Conservation (phyloP, 2,113 vertebrate genomes). For the Lasiurus cinereus region DNA sequence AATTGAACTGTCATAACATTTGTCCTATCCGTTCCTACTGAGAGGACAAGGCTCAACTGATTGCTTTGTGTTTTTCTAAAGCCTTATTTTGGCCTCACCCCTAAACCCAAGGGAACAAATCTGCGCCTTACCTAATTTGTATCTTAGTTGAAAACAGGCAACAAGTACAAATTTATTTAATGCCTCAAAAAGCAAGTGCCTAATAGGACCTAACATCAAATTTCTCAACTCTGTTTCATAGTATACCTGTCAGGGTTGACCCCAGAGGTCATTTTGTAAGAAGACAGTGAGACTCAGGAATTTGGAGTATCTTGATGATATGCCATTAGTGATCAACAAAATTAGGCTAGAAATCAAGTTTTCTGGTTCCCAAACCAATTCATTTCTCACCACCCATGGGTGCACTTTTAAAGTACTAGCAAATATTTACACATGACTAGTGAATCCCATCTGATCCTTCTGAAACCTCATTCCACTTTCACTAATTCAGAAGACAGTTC, state of each 20-base stretch:
- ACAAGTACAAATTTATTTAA: not conserved
- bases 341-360: not conserved
- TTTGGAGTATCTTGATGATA: not conserved
- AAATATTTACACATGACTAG: not conserved
- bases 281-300: not conserved
- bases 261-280: not conserved
- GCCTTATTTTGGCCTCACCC: slow-evolving; percentile 33
- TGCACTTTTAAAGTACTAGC: not conserved
- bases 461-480: not conserved
- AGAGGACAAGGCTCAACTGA: slow-evolving; percentile 51
- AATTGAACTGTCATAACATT: slow-evolving; percentile 8
- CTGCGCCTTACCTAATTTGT: slow-evolving; percentile 31
- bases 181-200: not conserved
- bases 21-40: not conserved
- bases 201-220: not conserved
- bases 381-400: not conserved
- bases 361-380: not conserved
- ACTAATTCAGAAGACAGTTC: not conserved
- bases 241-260: not conserved
- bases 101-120: slow-evolving; percentile 51
- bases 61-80: slow-evolving; percentile 49
- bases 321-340: not conserved
- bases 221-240: not conserved
- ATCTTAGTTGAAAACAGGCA: slow-evolving; percentile 8
- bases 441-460: not conserved